Conservation (phyloP, 2,888 invertebrate genomes). For the Netelia inedita region DNA sequence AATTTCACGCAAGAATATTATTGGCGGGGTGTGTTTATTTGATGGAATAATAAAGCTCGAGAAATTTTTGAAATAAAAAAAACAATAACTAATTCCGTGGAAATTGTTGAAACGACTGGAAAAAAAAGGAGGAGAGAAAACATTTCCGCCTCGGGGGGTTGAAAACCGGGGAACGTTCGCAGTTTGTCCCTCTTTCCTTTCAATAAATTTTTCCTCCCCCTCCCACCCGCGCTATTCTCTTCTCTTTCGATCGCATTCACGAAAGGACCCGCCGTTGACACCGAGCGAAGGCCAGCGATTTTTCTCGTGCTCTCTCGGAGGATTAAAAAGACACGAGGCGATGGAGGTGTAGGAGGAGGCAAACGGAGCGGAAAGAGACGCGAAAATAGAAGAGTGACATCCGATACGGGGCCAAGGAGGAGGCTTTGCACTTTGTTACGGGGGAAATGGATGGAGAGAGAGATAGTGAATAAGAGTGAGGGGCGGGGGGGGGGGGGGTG, state of each 20-base stretch:
- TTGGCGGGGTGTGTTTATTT: too few species aligned
- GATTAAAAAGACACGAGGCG: constrained; percentile 30
- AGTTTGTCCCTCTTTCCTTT: not conserved
- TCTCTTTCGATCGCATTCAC: not conserved
- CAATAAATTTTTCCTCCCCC: not conserved
- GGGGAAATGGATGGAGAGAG: not conserved
- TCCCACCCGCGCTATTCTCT: not conserved
- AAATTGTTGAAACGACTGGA: too few species aligned
- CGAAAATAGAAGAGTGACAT: constrained; percentile 18
- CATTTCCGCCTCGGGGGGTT: too few species aligned
- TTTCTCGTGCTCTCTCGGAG: constrained; percentile 9
- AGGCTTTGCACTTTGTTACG: constrained; percentile 28
- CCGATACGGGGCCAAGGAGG: not conserved
- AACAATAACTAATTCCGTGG: too few species aligned
- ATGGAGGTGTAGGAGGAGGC: constrained; percentile 10
- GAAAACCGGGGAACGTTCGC: too few species aligned
- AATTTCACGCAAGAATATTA: too few species aligned
- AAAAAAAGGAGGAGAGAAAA: too few species aligned
- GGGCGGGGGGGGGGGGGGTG: not conserved
- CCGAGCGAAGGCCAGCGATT: not conserved
- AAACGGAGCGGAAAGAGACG: not conserved
- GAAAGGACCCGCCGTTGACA: not conserved
- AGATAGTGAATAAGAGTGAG: constrained; percentile 69
- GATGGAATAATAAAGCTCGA: too few species aligned
- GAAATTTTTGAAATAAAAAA: too few species aligned